Evolutionary conservation across 2,888 invertebrate genomes (phyloP).

Genomic region (Folsomia candida): DNA sequence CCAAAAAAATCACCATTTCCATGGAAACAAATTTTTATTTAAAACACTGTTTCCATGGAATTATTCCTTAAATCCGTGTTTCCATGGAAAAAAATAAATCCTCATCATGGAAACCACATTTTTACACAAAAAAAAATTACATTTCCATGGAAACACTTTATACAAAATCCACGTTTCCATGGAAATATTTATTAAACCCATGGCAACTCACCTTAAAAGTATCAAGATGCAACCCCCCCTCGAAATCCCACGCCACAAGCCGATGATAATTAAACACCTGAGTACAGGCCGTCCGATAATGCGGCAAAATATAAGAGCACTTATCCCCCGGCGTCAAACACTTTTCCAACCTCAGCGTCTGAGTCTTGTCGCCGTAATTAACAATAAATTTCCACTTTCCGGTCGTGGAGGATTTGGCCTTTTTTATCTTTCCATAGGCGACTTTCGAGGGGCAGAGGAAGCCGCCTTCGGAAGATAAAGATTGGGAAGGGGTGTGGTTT

Average conservation of each 20-base stretch:
- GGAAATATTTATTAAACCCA: too few species aligned
- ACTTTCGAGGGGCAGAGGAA: slow-evolving; percentile 77
- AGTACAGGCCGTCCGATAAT: slow-evolving; percentile 74
- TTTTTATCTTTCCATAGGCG: slow-evolving; percentile 74
- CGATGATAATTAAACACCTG: slow-evolving; percentile 82
- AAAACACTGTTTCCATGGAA: too few species aligned
- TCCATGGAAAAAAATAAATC: background rate
- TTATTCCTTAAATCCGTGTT: too few species aligned
- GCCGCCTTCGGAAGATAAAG: slow-evolving; percentile 63
- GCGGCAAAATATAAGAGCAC: slow-evolving; percentile 75
- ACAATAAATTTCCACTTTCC: slow-evolving; percentile 84
- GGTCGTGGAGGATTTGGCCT: slow-evolving; percentile 70
- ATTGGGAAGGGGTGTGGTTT: too few species aligned
- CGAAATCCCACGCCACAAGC: slow-evolving; percentile 76
- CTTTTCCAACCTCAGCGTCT: slow-evolving; percentile 76
- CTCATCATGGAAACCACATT: background rate
- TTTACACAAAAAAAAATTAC: background rate
- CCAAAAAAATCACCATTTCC: too few species aligned
- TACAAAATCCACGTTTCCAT: background rate
- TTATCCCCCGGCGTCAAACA: slow-evolving; percentile 72
- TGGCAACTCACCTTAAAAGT: slow-evolving; percentile 69
- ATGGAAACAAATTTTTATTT: too few species aligned
- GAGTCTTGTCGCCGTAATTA: slow-evolving; percentile 74
- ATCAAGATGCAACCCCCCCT: slow-evolving; percentile 76
- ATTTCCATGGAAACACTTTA: background rate